phyloP scores from a whole-genome alignment of 2,888 invertebrate genomes.

The Autographa pulchrina region DNA sequence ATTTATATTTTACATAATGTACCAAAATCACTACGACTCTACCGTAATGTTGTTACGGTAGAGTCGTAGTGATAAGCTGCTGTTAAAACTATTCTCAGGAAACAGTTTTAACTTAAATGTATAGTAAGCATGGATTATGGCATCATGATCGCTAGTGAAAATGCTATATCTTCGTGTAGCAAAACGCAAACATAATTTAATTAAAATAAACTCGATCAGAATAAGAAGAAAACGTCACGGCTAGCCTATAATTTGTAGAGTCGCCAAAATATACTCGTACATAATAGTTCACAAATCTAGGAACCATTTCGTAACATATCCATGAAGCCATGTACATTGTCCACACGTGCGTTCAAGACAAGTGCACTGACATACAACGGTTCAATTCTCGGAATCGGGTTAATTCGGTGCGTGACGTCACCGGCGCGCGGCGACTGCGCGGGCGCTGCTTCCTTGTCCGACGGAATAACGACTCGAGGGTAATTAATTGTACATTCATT shows the following conservation, averaged over 20 bases:
- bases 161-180: no score
- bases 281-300: slow-evolving; percentile 7
- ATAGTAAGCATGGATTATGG: no score
- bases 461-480: slow-evolving; percentile 67
- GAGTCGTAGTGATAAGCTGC: no score
- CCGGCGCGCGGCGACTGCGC: slow-evolving; percentile 63
- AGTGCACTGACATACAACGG: slow-evolving; percentile 83
- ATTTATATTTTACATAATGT: no score
- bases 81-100: no score
- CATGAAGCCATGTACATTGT: slow-evolving; percentile 64
- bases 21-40: background rate
- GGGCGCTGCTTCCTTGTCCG: slow-evolving; percentile 76
- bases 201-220: no score
- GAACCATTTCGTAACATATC: slow-evolving; percentile 30
- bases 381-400: slow-evolving; percentile 84
- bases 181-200: no score
- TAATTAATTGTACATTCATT: slow-evolving; percentile 68
- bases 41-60: background rate
- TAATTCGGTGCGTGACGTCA: slow-evolving; percentile 87
- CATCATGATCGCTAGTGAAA: no score
- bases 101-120: no score
- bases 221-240: no score
- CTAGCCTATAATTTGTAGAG: background rate
- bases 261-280: background rate
- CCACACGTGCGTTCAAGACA: slow-evolving; percentile 83